Base-by-base conservation (phyloP, 1,140 invertebrate species). In the Psix sp. region DNA sequence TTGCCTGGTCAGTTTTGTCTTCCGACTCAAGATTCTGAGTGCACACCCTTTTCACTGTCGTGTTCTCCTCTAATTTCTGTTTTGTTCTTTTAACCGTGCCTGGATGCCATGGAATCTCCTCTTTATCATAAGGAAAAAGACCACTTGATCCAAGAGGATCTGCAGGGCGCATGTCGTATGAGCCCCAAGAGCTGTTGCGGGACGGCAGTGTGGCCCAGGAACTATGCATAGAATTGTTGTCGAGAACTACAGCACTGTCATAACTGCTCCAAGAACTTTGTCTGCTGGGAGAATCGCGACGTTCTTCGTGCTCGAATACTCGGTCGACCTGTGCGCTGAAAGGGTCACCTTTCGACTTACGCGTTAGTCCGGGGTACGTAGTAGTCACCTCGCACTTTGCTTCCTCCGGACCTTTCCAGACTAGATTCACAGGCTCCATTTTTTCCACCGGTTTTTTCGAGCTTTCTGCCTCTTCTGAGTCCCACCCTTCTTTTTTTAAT, bases 191-290 rank as follows among this genome's bases (percentile, higher is more conserved):
- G 80, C 92, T 93, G 62, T 93, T 93, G 20, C 92, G 85, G 11
- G 92, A 91, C 1, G 92, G 91, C 26, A 91, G 65, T 1, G 89
- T 90, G 40, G 94, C 93, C 93, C 93, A 95, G 16, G 94, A 95
- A 72, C 93, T 93, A 81, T 95, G 93, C 15, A 94, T 89, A n/a
- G 93, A 94, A 52, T 87, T 88, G 60, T 87, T 89, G 21, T 89
- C 88, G 31, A 92, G 84, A 7, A 92, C 91, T 5, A 93, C 91
- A 10, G 92, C 92, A 80, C 92, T 93, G 82, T 94, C 92, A 83
- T 92, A 93, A 14, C 93, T 94, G 78, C 92, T 93, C 91, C 93
- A 94, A 2, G 93, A 94, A 82, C 91, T 93, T 78, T 94, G 93
- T 15, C 93, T 85, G 66, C 80, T 82, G 70, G 88, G 84, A 43